Percentiles rank a stretch among this genome's conserved stretches.
phyloP scores from a whole-genome alignment of 2,888 invertebrate species.

The Athrips mouffetella region DNA sequence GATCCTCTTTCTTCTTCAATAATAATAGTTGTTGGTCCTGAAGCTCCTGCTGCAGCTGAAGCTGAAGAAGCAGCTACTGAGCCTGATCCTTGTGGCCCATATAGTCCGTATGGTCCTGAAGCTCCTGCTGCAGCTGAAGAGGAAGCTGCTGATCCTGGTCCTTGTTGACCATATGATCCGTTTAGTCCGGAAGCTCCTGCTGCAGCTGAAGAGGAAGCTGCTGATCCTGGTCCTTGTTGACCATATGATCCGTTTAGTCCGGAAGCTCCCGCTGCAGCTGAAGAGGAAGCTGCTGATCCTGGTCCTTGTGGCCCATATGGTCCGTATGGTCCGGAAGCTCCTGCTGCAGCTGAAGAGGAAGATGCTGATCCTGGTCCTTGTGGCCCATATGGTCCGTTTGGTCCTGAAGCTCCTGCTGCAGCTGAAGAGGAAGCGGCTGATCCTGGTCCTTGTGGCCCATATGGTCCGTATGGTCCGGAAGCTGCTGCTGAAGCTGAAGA shows the following conservation, averaged over 20 bases:
- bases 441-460: constrained; percentile 1
- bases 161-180: constrained; percentile 7
- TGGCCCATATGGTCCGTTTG: not conserved
- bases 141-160: constrained; percentile 18
- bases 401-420: constrained; percentile 1
- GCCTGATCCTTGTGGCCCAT: constrained; percentile 11
- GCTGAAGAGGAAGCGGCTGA: not conserved
- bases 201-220: too few relatives aligned
- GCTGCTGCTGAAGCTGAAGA: not conserved
- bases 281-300: constrained; percentile 12
- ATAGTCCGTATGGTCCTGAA: constrained; percentile 13
- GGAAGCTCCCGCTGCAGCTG: too few relatives aligned
- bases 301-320: constrained; percentile 17
- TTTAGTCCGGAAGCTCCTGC: not conserved
- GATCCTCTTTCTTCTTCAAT: constrained; percentile 12
- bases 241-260: constrained; percentile 7
- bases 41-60: too few relatives aligned
- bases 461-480: too few relatives aligned
- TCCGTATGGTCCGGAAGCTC: not conserved
- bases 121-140: constrained; percentile 12
- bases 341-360: not conserved
- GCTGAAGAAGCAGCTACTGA: too few relatives aligned
- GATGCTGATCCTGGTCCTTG: not conserved
- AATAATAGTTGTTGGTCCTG: not conserved
- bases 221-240: not conserved